Evolutionary conservation across 2,113 vertebrate species (phyloP).

Genomic region (Felis chaus): DNA sequence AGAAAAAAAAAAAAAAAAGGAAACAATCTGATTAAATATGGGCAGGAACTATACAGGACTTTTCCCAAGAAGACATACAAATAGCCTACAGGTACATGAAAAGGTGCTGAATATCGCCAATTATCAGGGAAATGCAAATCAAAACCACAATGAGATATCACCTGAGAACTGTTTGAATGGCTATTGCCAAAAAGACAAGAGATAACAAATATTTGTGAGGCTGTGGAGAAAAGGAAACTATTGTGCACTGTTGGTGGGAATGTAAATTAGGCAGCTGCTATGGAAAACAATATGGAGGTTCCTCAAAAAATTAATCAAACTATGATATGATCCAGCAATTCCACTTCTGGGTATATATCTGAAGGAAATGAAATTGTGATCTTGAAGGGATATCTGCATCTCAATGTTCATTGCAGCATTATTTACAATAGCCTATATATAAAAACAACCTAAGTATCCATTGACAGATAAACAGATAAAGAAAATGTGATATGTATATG

Average conservation of each 20-base stretch:
- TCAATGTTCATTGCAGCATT: neutral
- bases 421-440: neutral
- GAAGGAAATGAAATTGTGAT: neutral
- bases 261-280: neutral
- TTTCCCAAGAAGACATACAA: neutral
- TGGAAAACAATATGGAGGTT: neutral
- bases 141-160: neutral
- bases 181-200: neutral
- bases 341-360: neutral
- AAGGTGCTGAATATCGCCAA: neutral
- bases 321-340: neutral
- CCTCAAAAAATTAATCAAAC: neutral
- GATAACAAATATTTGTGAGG: neutral
- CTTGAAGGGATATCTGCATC: neutral
- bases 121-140: neutral
- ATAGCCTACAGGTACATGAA: neutral
- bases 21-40: neutral
- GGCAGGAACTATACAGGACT: neutral
- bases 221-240: neutral
- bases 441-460: neutral
- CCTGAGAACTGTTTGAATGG: neutral
- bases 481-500: neutral
- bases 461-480: neutral
- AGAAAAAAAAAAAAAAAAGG: neutral
- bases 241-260: neutral